These are phyloP conservation scores for Caenorhabditis macrosperma DNA, from an alignment of 2,888 invertebrate species.

Conservation along the genomic window DNA sequence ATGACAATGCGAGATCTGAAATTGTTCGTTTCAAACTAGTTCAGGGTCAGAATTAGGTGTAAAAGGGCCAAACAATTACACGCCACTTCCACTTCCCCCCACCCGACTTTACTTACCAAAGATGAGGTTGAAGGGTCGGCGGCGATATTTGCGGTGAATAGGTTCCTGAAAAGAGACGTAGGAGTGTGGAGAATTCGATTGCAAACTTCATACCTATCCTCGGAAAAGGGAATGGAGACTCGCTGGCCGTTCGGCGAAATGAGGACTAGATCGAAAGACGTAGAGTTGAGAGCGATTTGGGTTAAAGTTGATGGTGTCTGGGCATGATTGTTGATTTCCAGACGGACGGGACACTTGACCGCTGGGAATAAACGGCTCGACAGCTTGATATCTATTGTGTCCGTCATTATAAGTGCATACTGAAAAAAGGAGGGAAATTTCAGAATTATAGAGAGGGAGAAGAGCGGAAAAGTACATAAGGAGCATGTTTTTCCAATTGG, in stretches of 20 bases:
- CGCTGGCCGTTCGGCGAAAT: conserved; percentile 14
- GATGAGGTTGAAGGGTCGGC: conserved; percentile 54
- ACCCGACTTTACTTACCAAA: conserved; percentile 53
- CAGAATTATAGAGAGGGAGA: background rate
- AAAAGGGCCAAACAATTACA: conserved; percentile 39
- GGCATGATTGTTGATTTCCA: conserved; percentile 17
- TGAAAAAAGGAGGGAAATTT: conserved; percentile 10
- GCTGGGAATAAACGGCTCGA: conserved; percentile 31
- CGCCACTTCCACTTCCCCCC: background rate
- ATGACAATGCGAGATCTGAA: conserved; percentile 62
- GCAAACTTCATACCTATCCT: conserved; percentile 44
- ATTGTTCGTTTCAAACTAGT: conserved; percentile 32
- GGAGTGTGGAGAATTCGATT: background rate
- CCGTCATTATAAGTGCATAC: conserved; percentile 55
- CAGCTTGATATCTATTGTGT: conserved; percentile 34
- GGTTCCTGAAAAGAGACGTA: conserved; percentile 40
- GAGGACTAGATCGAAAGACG: conserved; percentile 23
- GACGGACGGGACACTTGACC: conserved; percentile 25
- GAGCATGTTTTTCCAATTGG: background rate
- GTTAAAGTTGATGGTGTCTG: conserved; percentile 44
- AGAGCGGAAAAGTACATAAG: conserved; percentile 2
- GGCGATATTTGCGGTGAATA: conserved; percentile 36
- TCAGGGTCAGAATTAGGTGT: conserved; percentile 35
- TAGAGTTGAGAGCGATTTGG: conserved; percentile 16
- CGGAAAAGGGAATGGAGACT: conserved; percentile 34